A percentile compares a stretch with the other conserved stretches of the same genome.
Evolutionary conservation across 2,888 invertebrate genomes (phyloP).

Genomic region (Drosophila ochracea): DNA sequence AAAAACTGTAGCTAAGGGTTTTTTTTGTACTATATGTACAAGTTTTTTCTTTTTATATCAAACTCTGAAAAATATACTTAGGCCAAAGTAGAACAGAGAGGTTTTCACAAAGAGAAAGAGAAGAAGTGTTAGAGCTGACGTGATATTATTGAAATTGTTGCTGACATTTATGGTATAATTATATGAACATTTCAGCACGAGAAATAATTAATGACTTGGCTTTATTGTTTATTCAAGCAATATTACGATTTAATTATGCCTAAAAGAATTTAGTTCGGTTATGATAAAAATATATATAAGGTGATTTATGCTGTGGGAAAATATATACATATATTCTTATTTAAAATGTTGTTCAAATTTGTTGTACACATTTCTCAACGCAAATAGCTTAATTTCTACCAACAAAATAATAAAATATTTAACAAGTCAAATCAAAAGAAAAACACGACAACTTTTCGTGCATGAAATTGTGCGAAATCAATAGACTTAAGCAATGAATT

Average conservation of each 20-base stretch:
- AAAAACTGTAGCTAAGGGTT: background rate
- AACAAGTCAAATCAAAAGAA: background rate
- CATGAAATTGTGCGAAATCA: background rate
- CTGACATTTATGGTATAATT: conserved; percentile 4
- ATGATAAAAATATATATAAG: background rate
- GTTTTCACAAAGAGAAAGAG: background rate
- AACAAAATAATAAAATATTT: background rate
- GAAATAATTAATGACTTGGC: conserved; percentile 5
- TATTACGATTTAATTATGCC: background rate
- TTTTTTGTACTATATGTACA: background rate
- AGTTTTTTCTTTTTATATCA: background rate
- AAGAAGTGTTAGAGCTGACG: background rate
- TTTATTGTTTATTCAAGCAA: background rate
- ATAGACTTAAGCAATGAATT: background rate
- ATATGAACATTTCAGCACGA: background rate
- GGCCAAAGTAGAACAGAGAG: background rate
- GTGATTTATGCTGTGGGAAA: background rate
- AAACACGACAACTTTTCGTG: background rate
- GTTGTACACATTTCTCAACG: background rate
- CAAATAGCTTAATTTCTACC: background rate
- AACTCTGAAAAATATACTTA: background rate
- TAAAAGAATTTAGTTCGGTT: background rate
- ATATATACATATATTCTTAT: background rate
- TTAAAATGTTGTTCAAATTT: background rate
- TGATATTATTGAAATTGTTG: background rate